Percentiles rank a stretch among this genome's conserved stretches.
Conservation (phyloP, 1,140 invertebrate species). For the Calephelis nemesis region DNA sequence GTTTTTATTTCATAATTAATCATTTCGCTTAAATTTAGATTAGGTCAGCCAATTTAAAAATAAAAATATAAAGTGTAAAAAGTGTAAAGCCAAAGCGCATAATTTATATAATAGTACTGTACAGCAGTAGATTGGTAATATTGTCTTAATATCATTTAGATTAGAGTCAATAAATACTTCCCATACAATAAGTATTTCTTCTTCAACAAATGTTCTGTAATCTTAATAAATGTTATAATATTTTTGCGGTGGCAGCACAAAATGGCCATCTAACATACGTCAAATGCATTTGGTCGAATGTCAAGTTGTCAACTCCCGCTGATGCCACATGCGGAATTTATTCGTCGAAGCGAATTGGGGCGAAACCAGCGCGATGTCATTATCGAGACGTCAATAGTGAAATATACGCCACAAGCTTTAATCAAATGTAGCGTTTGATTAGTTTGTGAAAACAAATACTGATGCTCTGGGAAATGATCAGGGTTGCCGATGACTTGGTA, state of each 20-base stretch:
- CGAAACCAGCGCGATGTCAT: constrained; percentile 14
- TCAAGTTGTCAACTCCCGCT: constrained; percentile 13
- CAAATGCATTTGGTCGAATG: constrained; percentile 16
- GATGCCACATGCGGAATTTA: constrained; percentile 17
- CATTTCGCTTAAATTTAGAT: too few species aligned
- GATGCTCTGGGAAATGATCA: neutral
- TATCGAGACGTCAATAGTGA: constrained; percentile 3
- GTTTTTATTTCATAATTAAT: too few species aligned
- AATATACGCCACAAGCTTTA: constrained; percentile 6
- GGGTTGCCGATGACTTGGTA: too few species aligned
- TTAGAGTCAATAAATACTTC: too few species aligned
- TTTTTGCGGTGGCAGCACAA: neutral
- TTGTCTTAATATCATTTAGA: too few species aligned
- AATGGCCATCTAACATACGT: constrained; percentile 6
- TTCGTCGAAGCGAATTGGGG: constrained; percentile 5
- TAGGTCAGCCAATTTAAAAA: too few species aligned
- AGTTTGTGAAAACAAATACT: constrained; percentile 13
- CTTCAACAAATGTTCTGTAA: too few species aligned
- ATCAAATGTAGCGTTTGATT: constrained; percentile 15
- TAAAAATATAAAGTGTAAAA: too few species aligned
- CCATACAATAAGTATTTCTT: too few species aligned
- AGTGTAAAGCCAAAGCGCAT: too few species aligned
- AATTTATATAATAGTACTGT: too few species aligned
- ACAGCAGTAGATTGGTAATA: too few species aligned
- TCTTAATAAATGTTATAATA: neutral